These are phyloP conservation scores for Choristoneura fumiferana DNA, from an alignment of 1,140 invertebrate species.

Conservation along the genomic window DNA sequence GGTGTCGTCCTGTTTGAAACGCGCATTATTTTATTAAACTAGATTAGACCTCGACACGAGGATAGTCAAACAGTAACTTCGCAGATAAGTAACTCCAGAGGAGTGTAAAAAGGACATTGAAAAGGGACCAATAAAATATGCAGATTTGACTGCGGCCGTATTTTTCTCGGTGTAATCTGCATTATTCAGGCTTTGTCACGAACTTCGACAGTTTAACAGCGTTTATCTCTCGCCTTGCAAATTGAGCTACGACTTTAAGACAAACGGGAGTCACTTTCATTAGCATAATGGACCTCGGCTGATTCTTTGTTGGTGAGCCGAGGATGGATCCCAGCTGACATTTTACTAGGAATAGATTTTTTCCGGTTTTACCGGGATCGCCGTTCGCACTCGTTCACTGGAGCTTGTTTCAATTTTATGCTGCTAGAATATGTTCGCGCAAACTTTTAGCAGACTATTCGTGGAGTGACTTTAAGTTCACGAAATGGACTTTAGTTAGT, in stretches of 20 bases:
- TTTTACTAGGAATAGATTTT: slow-evolving; percentile 36
- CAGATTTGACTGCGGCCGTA: slow-evolving; percentile 75
- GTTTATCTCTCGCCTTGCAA: slow-evolving; percentile 78
- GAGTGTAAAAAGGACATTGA: slow-evolving; percentile 56
- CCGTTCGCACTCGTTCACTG: not conserved
- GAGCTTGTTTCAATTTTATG: not conserved
- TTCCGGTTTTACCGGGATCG: slow-evolving; percentile 17
- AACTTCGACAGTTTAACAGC: slow-evolving; percentile 78
- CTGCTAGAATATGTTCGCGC: too few relatives aligned
- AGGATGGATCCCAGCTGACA: slow-evolving; percentile 57
- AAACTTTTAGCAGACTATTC: too few relatives aligned
- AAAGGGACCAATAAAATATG: slow-evolving; percentile 75
- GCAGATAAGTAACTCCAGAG: slow-evolving; percentile 32
- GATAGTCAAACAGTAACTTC: slow-evolving; percentile 32
- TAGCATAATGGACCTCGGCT: slow-evolving; percentile 74
- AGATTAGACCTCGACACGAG: slow-evolving; percentile 4
- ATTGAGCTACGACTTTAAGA: slow-evolving; percentile 78
- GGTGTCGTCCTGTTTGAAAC: too few relatives aligned
- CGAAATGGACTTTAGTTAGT: too few relatives aligned
- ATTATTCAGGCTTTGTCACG: slow-evolving; percentile 77
- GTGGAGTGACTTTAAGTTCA: too few relatives aligned
- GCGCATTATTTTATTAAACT: not conserved
- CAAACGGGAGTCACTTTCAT: slow-evolving; percentile 77
- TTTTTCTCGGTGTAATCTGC: slow-evolving; percentile 77
- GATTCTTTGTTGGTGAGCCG: slow-evolving; percentile 71